Percentiles rank a stretch among this genome's conserved stretches.
Conservation (phyloP, 1,140 invertebrate genomes). For the Brachionus calyciflorus region DNA sequence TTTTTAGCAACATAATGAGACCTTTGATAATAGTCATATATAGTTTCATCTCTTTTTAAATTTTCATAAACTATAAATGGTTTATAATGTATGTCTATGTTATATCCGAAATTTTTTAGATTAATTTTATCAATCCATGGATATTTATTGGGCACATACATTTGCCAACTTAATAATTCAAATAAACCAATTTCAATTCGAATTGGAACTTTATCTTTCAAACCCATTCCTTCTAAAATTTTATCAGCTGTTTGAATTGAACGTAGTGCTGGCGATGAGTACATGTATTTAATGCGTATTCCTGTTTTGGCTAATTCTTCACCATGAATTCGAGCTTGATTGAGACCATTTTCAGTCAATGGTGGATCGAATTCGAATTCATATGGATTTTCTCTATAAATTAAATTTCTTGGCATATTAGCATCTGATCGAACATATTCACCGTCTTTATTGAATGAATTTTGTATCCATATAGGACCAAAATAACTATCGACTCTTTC, state of each 20-base stretch:
- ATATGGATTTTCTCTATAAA: slow-evolving; percentile 1
- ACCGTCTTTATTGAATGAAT: slow-evolving; percentile 14
- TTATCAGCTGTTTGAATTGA: slow-evolving; percentile 43
- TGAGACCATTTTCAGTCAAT: slow-evolving; percentile 39
- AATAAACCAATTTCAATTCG: slow-evolving; percentile 46
- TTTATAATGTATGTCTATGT: slow-evolving; percentile 33
- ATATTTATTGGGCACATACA: neutral
- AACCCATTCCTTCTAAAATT: slow-evolving; percentile 45
- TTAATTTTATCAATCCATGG: slow-evolving; percentile 33
- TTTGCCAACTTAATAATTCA: slow-evolving; percentile 45
- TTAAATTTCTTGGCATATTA: slow-evolving; percentile 38
- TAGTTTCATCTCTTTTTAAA: slow-evolving; percentile 38
- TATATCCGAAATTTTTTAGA: slow-evolving; percentile 33
- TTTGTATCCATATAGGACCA: slow-evolving; percentile 31
- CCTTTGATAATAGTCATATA: slow-evolving; percentile 20
- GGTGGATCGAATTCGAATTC: slow-evolving; percentile 45
- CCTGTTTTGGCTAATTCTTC: neutral
- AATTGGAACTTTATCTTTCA: slow-evolving; percentile 30
- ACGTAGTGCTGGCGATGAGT: slow-evolving; percentile 40
- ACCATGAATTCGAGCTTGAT: slow-evolving; percentile 21
- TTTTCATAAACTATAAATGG: neutral
- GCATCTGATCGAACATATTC: slow-evolving; percentile 28
- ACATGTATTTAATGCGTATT: neutral
- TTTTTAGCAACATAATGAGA: neutral
- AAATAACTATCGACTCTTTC: slow-evolving; percentile 45